A percentile compares a stretch with the other conserved stretches of the same genome.
Conservation (phyloP, 2,113 vertebrate genomes). For the Jacana jacana region DNA sequence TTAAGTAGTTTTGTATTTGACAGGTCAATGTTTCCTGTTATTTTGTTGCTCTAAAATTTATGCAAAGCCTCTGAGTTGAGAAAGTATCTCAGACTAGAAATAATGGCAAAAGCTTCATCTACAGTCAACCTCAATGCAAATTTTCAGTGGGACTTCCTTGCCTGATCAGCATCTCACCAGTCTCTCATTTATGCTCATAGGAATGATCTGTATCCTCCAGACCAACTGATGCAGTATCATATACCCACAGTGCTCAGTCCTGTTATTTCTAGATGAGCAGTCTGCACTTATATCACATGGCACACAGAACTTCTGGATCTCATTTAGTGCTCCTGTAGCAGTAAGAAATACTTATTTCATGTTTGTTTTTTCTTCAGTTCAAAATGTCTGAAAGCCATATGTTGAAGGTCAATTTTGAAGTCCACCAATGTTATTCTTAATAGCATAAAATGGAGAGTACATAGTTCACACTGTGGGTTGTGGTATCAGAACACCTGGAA, state of each 20-base stretch:
- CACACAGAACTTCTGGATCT: neutral
- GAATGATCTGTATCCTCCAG: neutral
- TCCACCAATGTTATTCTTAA: neutral
- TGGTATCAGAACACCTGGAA: neutral
- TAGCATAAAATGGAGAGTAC: neutral
- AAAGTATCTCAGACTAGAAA: neutral
- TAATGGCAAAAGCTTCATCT: neutral
- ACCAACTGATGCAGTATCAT: neutral
- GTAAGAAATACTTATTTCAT: neutral
- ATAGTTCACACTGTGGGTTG: neutral
- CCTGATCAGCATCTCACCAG: neutral
- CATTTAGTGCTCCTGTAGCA: neutral
- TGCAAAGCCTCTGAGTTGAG: neutral
- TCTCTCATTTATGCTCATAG: neutral
- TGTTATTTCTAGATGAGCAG: neutral
- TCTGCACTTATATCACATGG: neutral
- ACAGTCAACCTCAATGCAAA: neutral
- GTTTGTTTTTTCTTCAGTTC: neutral
- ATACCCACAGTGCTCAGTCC: neutral
- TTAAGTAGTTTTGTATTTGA: neutral
- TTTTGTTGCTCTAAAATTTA: neutral
- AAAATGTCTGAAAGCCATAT: neutral
- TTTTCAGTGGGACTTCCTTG: neutral
- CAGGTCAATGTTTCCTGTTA: neutral
- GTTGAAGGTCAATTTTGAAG: neutral